Evolutionary conservation across 2,888 invertebrate genomes (phyloP), one percentile per base, ranked within the genome.

Genomic region (Drosophila engyochracea): DNA sequence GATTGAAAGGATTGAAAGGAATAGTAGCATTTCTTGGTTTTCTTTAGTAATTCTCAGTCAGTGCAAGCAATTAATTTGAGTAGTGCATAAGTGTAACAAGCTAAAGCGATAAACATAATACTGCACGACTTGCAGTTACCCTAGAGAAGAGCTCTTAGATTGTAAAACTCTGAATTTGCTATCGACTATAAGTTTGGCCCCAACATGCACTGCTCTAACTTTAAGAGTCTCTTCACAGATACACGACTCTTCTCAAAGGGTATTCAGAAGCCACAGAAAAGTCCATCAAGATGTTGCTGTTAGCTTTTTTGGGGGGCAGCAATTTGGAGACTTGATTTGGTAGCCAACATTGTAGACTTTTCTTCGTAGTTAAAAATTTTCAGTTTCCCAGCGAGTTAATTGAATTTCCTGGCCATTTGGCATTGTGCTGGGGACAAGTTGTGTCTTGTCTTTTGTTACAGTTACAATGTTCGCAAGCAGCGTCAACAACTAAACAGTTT

Each of bases 401-500:
- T 89, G 87, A 86, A 85, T 85, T 85, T 89, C 77, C 74, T 74
- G 65, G 81, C 85, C 88, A 87, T 87, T 37, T 82, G 52, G 70
- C 76, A 83, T 76, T 88, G 83, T 84, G 86, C 80, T 74, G 60
- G 57, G 28, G 64, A 70, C 75, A 77, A 64, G 47, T 59, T 65
- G 54, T 65, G 49, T 53, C 67, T 62, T 69, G 69, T 70, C 67
- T 86, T 85, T 89, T 89, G 89, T 85, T 81, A 76, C 82, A 86
- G 76, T 83, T 85, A 71, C 88, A 77, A 82, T 87, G 25, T 25
- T 47, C 25, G 16, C 53, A 14, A 37, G 35, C 89, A 85, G 68
- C 84, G 76, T 85, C 89, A 83, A 76, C 86, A 81, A 83, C 74
- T 80, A 25, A 47, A 47, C 47, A 47, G 47, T 87, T 84, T 73